phyloP scores from a whole-genome alignment of 2,888 invertebrate species.

The Rotaria magnacalcarata region DNA sequence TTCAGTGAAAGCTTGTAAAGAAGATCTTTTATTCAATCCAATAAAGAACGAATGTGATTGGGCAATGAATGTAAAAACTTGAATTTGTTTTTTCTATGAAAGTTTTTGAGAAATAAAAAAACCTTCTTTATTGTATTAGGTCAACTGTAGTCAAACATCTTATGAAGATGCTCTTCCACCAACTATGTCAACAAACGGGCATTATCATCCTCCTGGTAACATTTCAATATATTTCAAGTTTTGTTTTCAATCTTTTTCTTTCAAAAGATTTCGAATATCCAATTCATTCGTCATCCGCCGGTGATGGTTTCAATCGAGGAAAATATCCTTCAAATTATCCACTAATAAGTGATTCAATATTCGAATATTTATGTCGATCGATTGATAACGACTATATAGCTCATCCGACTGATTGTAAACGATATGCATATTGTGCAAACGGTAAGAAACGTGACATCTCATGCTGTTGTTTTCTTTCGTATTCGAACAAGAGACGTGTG shows the following conservation, averaged over 20 bases:
- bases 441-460: conserved; percentile 34
- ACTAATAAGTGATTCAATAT: neutral
- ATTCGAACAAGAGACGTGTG: neutral
- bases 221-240: neutral
- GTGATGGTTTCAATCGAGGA: neutral
- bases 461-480: neutral
- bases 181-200: neutral
- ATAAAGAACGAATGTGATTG: conserved; percentile 46
- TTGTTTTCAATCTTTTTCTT: neutral
- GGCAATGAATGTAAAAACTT: conserved; percentile 42
- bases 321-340: neutral
- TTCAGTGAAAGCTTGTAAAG: conserved; percentile 46
- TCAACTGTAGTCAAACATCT: neutral
- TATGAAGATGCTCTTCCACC: conserved; percentile 9
- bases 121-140: neutral
- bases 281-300: neutral
- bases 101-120: neutral
- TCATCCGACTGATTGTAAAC: conserved; percentile 42
- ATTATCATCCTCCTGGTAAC: neutral
- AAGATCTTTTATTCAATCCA: conserved; percentile 46
- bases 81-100: too few relatives aligned
- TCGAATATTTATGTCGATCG: conserved; percentile 38
- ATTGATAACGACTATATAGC: conserved; percentile 42
- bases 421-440: conserved; percentile 45
- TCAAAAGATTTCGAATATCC: neutral